Conservation (phyloP, 2,113 vertebrate species). For the Scatophagus argus region DNA sequence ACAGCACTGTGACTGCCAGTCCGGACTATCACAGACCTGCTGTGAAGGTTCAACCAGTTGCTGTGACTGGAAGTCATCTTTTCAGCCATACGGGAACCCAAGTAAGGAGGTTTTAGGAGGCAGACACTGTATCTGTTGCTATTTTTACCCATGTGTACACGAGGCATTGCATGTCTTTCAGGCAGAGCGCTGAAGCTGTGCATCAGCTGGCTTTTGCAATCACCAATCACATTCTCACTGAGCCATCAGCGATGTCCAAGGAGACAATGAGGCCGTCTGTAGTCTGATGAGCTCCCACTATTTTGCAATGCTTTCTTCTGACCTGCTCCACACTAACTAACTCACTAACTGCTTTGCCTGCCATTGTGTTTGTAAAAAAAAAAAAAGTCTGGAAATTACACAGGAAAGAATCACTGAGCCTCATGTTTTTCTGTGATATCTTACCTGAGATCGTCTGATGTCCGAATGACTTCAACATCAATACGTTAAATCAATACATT, state of each 20-base stretch:
- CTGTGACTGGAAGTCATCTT: conserved; percentile 86
- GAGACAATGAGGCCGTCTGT: neutral
- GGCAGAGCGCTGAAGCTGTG: neutral
- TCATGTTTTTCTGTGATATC: neutral
- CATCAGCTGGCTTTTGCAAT: conserved; percentile 23
- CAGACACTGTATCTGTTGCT: neutral
- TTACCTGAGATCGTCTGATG: neutral
- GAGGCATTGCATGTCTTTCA: neutral
- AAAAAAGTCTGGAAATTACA: neutral
- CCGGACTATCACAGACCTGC: conserved; percentile 88
- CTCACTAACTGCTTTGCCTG: neutral
- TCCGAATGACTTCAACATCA: neutral
- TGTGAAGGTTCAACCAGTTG: conserved; percentile 82
- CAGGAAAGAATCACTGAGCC: neutral
- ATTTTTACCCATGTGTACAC: neutral
- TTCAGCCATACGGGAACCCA: conserved; percentile 88
- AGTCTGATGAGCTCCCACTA: conserved; percentile 10
- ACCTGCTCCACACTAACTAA: neutral
- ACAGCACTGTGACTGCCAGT: conserved; percentile 92
- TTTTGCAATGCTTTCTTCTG: neutral
- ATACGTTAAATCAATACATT: neutral
- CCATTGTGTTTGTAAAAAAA: neutral
- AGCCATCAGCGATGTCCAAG: conserved; percentile 10
- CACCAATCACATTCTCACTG: conserved; percentile 15
- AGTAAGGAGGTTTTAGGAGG: conserved; percentile 75